Evolutionary conservation across 2,113 vertebrate genomes (phyloP), one percentile per base, ranked within the genome.

Genomic region (Sinocyclocheilus anshuiensis): DNA sequence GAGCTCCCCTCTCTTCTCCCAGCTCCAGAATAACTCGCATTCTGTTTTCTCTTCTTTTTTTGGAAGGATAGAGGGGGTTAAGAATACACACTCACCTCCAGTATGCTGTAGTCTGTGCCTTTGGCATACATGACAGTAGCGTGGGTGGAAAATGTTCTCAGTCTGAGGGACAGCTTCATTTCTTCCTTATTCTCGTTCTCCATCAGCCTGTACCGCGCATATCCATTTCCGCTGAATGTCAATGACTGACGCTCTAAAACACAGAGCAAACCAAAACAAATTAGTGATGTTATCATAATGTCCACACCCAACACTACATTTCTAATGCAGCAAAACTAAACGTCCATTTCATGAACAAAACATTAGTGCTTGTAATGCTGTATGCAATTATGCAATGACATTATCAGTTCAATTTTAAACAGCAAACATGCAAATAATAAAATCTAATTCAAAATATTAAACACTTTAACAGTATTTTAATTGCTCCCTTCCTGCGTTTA

Each of bases 131-230:
- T 98, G 76, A 99, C 94, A 3, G 98, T 96, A 0, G 97, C 97
- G 11, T 99, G 97, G 69, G 93, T 91, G 8, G 97, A 97, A 67
- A 97, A 96, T 0, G 98, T 99, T 85, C 96, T 91, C 16, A 99
- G 96, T 45, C 95, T 93, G 92, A 99, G 95, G 3, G 96, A 95
- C 71, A 99, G 93, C 77, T 97, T 99, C 97, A 98, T 98, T 94
- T 98, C 94, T 88, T 99, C 95, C 90, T 98, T 97, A 93, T 97
- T 99, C 88, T 99, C 98, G 9, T 95, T 98, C 89, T 99, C 98
- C 94, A 93, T 94, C 82, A 99, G 95, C 16, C 95, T 96, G 18
- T 99, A 99, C 33, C 97, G 97, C 84, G 97, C 95, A 69, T 97
- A 99, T 92, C 98, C 96, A 84, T 91, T 97, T 76, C 98, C 98